Conservation (phyloP, 1,140 invertebrate genomes). For the Drosophila chauvacae region DNA sequence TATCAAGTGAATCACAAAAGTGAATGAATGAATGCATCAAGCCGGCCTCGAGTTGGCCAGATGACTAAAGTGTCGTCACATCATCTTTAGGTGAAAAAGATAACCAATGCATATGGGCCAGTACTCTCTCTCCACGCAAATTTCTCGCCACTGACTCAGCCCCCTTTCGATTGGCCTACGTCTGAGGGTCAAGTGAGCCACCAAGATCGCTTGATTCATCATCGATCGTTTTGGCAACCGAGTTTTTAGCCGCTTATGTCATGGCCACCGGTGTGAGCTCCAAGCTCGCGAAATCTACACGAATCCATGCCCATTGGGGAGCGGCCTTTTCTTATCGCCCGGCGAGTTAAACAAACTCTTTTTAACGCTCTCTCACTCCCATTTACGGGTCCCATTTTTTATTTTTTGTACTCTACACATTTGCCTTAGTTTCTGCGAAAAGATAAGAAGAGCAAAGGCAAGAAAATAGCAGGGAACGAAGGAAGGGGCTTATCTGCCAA, state of each 20-base stretch:
- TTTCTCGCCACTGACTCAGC: slow-evolving; percentile 35
- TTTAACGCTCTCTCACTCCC: slow-evolving; percentile 1
- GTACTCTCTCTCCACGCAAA: slow-evolving; percentile 31
- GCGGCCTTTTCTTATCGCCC: slow-evolving; percentile 34
- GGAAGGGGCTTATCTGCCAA: slow-evolving; percentile 57
- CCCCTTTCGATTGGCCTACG: slow-evolving; percentile 22
- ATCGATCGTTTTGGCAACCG: slow-evolving; percentile 50
- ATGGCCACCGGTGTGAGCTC: slow-evolving; percentile 21
- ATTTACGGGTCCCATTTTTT: slow-evolving; percentile 16
- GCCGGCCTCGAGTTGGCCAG: not conserved
- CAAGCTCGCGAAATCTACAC: slow-evolving; percentile 21
- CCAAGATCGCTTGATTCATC: slow-evolving; percentile 55
- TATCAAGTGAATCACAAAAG: slow-evolving; percentile 16
- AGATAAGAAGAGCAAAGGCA: slow-evolving; percentile 34
- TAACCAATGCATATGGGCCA: slow-evolving; percentile 26
- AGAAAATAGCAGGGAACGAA: not conserved
- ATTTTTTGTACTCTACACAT: slow-evolving; percentile 10
- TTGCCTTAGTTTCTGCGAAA: slow-evolving; percentile 54
- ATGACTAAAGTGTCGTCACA: slow-evolving; percentile 21
- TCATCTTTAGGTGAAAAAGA: slow-evolving; percentile 27
- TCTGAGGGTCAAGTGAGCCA: slow-evolving; percentile 50
- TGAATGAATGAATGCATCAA: slow-evolving; percentile 2
- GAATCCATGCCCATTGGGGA: slow-evolving; percentile 15
- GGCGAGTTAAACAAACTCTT: slow-evolving; percentile 29
- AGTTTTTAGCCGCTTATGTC: slow-evolving; percentile 69